Evolutionary conservation across 1,140 invertebrate genomes (phyloP).

Genomic region (Apis florea): DNA sequence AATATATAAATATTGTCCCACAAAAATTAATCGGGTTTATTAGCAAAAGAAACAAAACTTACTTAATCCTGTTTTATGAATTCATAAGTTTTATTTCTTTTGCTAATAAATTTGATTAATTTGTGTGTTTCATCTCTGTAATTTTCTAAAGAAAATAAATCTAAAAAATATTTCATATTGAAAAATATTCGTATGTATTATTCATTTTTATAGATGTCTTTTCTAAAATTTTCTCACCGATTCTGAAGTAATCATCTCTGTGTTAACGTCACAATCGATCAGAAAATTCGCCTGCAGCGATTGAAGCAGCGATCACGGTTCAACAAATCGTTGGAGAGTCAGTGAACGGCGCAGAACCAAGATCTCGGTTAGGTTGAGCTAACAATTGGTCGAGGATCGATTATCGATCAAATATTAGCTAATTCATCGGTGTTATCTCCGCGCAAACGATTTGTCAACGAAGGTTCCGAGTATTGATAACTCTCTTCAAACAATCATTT

Average conservation of each 20-base stretch:
- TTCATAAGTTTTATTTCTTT: no score
- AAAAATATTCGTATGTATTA: no score
- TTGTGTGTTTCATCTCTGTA: no score
- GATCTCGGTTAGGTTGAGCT: background rate
- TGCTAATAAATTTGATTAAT: no score
- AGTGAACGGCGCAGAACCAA: background rate
- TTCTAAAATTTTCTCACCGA: background rate
- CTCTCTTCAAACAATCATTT: background rate
- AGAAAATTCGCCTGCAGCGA: background rate
- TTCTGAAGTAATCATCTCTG: background rate
- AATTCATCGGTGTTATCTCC: background rate
- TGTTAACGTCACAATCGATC: constrained; percentile 14
- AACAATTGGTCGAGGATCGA: background rate
- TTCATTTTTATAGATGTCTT: background rate
- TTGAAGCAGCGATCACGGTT: background rate
- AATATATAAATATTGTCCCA: no score
- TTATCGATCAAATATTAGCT: constrained; percentile 23
- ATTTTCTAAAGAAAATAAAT: no score
- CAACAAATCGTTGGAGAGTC: background rate
- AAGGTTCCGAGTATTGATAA: background rate
- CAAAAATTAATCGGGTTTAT: no score
- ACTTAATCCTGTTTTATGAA: no score
- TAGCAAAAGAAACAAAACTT: no score
- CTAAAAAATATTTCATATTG: no score
- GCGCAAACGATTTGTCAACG: background rate